Percentiles rank a stretch among this genome's conserved stretches.
Conservation (phyloP, 2,888 invertebrate genomes). For the Pristionchus fissidentatus region DNA sequence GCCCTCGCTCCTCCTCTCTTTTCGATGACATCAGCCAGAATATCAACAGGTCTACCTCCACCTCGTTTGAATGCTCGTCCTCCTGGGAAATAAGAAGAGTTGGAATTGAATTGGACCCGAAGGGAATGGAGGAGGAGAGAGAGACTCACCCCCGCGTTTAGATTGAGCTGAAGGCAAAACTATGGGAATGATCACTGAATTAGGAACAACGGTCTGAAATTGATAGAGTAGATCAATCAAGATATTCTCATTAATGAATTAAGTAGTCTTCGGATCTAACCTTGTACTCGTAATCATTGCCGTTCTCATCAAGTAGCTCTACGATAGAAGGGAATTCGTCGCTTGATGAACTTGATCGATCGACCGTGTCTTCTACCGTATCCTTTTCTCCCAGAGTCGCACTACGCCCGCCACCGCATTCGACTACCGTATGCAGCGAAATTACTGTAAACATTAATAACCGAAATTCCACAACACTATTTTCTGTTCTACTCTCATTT, state of each 20-base stretch:
- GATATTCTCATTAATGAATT: neutral
- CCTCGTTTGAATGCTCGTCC: slow-evolving; percentile 30
- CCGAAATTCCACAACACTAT: too few relatives aligned
- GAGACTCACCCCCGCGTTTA: slow-evolving; percentile 33
- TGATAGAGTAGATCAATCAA: neutral
- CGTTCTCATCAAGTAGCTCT: neutral
- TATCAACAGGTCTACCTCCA: slow-evolving; percentile 26
- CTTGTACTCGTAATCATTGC: slow-evolving; percentile 14
- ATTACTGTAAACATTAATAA: neutral
- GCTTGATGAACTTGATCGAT: neutral
- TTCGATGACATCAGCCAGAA: slow-evolving; percentile 1
- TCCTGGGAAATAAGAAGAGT: slow-evolving; percentile 42
- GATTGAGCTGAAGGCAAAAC: neutral
- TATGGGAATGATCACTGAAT: slow-evolving; percentile 26
- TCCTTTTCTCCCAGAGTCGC: neutral
- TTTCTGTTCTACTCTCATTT: too few relatives aligned
- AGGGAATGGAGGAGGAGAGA: neutral
- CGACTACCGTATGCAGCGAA: neutral
- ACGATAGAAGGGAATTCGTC: neutral
- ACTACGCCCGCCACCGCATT: slow-evolving; percentile 17
- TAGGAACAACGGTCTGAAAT: slow-evolving; percentile 11
- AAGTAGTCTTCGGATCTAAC: neutral
- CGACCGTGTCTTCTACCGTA: slow-evolving; percentile 3
- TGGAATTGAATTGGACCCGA: slow-evolving; percentile 32
- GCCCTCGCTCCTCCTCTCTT: slow-evolving; percentile 39